Conservation (phyloP, 2,113 vertebrate species). For the Dromaius novaehollandiae region DNA sequence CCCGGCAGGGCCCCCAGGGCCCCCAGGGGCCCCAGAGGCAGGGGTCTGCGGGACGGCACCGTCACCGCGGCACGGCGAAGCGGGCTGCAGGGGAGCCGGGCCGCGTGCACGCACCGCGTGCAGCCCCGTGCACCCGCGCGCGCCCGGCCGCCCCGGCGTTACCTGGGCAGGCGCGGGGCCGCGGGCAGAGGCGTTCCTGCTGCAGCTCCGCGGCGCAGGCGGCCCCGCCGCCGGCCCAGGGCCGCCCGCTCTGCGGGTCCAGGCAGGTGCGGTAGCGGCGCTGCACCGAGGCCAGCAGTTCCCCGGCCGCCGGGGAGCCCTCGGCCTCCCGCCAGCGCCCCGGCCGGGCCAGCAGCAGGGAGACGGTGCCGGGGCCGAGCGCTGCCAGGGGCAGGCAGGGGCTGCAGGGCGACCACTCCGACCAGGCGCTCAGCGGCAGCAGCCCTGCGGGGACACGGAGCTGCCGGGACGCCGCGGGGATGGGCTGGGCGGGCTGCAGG, state of each 20-base stretch:
- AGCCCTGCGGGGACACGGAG: neutral
- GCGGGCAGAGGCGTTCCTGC: constrained; percentile 80
- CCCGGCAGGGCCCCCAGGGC: constrained; percentile 83
- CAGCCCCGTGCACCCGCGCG: too few species aligned
- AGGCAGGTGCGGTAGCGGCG: constrained; percentile 83
- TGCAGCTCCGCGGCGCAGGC: constrained; percentile 73
- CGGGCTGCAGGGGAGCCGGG: too few species aligned
- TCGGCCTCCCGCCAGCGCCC: neutral
- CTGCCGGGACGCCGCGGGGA: too few species aligned
- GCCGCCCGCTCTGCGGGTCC: constrained; percentile 81
- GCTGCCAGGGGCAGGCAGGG: constrained; percentile 72
- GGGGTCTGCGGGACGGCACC: constrained; percentile 63
- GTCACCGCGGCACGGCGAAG: neutral
- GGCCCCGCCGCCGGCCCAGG: constrained; percentile 26
- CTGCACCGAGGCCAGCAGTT: constrained; percentile 74
- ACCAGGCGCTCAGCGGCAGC: constrained; percentile 85
- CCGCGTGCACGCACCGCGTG: too few species aligned
- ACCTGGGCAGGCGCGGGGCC: constrained; percentile 79
- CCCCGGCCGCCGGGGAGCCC: neutral
- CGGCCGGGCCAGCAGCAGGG: neutral
- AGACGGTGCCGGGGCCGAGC: neutral
- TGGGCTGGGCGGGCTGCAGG: neutral
- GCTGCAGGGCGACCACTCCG: constrained; percentile 85
- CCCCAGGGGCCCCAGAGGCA: constrained; percentile 88
- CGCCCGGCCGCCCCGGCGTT: neutral